phyloP scores from a whole-genome alignment of 1,140 invertebrate species.

The Lethrus apterus region DNA sequence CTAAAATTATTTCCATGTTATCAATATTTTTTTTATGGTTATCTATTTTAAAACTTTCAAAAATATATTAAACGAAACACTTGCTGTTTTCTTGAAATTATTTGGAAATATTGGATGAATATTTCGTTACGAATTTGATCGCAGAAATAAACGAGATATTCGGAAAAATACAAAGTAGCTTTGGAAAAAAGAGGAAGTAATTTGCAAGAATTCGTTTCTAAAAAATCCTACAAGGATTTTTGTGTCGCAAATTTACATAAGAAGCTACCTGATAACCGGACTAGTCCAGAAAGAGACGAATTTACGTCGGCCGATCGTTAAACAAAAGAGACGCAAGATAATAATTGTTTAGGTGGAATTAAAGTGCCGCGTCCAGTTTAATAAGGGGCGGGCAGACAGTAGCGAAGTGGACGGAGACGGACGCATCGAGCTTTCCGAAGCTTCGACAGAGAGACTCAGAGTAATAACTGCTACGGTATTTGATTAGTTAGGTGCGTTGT shows the following conservation, averaged over 20 bases:
- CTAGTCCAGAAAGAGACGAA: neutral
- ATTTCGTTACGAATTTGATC: no score
- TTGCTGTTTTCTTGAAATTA: no score
- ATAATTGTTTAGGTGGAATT: conserved; percentile 41
- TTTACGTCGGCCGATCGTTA: neutral
- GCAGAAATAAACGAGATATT: no score
- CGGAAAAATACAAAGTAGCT: no score
- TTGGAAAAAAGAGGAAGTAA: conserved; percentile 19
- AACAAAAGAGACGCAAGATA: conserved; percentile 21
- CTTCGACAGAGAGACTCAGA: conserved; percentile 13
- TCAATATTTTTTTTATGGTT: no score
- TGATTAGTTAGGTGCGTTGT: conserved; percentile 34
- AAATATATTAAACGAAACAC: no score
- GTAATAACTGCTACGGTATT: conserved; percentile 33
- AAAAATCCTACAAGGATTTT: conserved; percentile 19
- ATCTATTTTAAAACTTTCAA: no score
- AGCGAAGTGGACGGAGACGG: conserved; percentile 29
- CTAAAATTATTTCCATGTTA: no score
- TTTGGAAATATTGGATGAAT: no score
- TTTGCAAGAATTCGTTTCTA: conserved; percentile 16
- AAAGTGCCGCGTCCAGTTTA: conserved; percentile 38
- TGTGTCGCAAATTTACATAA: conserved; percentile 19
- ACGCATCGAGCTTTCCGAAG: conserved; percentile 1
- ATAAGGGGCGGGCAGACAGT: conserved; percentile 35
- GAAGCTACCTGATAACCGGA: conserved; percentile 7